Evolutionary conservation across 2,113 vertebrate genomes (phyloP).

Genomic region (Mastomys coucha): DNA sequence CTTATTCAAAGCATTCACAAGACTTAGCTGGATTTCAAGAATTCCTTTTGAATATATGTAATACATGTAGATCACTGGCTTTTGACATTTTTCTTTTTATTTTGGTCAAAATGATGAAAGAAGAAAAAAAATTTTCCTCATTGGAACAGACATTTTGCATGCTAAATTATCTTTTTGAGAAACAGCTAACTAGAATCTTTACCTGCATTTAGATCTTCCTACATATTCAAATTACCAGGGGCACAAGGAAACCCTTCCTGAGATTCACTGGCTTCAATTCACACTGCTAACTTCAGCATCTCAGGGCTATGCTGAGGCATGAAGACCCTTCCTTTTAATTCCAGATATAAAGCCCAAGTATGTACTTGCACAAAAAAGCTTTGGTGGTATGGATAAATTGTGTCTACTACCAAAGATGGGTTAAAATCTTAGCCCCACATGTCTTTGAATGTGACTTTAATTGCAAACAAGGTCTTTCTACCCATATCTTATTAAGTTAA

Average conservation of each 20-base stretch:
- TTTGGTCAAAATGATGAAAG: slow-evolving; percentile 40
- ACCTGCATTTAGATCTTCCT: not conserved
- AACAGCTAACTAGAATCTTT: not conserved
- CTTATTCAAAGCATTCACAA: not conserved
- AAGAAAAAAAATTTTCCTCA: not conserved
- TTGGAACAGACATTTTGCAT: not conserved
- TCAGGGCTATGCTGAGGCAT: not conserved
- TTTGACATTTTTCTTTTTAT: slow-evolving; percentile 30
- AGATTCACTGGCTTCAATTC: not conserved
- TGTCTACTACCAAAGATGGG: not conserved
- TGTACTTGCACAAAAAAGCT: not conserved
- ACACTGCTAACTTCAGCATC: not conserved
- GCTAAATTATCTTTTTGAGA: slow-evolving; percentile 34
- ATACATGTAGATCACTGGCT: slow-evolving; percentile 10
- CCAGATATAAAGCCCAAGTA: not conserved
- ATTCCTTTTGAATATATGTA: slow-evolving; percentile 31
- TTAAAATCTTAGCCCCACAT: not conserved
- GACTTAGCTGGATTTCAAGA: not conserved
- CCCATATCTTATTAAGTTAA: not conserved
- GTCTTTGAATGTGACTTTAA: not conserved
- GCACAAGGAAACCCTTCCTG: not conserved
- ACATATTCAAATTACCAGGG: not conserved
- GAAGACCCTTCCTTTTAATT: not conserved
- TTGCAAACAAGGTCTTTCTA: not conserved
- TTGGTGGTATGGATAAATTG: not conserved